phyloP scores from a whole-genome alignment of 2,113 vertebrate genomes.

The Anhinga anhinga region DNA sequence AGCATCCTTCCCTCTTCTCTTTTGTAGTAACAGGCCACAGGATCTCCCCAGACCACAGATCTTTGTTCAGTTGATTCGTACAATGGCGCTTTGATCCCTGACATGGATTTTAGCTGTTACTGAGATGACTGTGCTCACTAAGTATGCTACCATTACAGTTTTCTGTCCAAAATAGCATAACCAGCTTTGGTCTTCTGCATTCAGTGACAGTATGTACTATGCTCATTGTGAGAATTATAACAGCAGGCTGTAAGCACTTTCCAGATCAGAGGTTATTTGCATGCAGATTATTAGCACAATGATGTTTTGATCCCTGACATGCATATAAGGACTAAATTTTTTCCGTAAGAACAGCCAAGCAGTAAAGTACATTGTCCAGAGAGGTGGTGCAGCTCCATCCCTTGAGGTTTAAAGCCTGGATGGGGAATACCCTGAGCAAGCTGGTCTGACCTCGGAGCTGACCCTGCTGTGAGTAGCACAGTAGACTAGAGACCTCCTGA shows the following conservation, averaged over 20 bases:
- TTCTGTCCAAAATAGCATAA: background rate
- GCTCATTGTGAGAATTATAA: background rate
- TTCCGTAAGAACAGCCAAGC: background rate
- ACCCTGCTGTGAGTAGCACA: background rate
- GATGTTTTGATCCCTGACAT: background rate
- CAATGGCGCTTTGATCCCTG: background rate
- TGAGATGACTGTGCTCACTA: fast-evolving
- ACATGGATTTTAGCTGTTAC: background rate
- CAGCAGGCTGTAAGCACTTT: too few species aligned
- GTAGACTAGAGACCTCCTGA: background rate
- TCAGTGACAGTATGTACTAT: background rate
- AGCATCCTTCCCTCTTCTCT: too few species aligned
- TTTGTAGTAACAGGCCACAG: too few species aligned
- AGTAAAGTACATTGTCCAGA: background rate
- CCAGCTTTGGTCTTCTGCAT: background rate
- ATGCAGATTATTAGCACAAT: too few species aligned
- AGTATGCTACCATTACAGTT: background rate
- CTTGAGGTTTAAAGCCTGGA: background rate
- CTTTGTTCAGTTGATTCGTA: too few species aligned
- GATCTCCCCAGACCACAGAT: too few species aligned
- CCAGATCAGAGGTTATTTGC: too few species aligned
- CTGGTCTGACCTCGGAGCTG: background rate
- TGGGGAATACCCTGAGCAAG: background rate
- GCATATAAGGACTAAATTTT: background rate
- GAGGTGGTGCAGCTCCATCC: background rate